Evolutionary conservation across 2,888 invertebrate species (phyloP).

Genomic region (Luperina testacea): DNA sequence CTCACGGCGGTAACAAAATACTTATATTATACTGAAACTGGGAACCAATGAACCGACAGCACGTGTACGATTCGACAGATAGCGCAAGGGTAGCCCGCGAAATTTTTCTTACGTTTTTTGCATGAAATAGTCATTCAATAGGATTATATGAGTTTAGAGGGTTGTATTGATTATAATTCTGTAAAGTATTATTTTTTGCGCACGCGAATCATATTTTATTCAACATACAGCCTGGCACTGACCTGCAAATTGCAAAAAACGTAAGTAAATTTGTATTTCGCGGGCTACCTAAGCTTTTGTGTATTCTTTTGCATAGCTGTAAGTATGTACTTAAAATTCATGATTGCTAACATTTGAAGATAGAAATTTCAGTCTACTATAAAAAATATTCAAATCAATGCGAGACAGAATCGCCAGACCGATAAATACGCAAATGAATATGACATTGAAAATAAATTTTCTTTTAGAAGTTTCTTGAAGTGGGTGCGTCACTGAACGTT

Average conservation of each 20-base stretch:
- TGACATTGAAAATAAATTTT: conserved; percentile 56
- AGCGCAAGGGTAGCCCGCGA: background rate
- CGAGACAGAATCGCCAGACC: conserved; percentile 62
- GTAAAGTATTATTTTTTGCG: background rate
- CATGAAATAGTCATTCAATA: background rate
- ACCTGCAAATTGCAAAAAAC: too few relatives aligned
- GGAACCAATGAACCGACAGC: conserved; percentile 63
- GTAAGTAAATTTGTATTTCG: too few relatives aligned
- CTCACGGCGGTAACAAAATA: conserved; percentile 61
- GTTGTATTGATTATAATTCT: background rate
- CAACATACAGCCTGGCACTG: background rate
- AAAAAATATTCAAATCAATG: conserved; percentile 61
- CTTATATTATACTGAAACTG: conserved; percentile 49
- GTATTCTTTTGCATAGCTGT: conserved; percentile 18
- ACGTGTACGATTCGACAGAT: conserved; percentile 57
- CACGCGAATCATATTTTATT: background rate
- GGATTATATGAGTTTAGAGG: background rate
- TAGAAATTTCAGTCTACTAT: conserved; percentile 33
- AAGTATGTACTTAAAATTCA: conserved; percentile 49
- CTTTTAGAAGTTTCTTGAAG: conserved; percentile 29
- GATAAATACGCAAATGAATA: conserved; percentile 65
- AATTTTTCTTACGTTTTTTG: background rate
- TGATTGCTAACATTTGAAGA: conserved; percentile 43
- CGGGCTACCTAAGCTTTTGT: background rate
- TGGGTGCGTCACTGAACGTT: conserved; percentile 15